A percentile compares a stretch with the other conserved stretches of the same genome.
These are phyloP conservation scores for Endotricha flammealis DNA, from an alignment of 2,888 invertebrate genomes.

Conservation along the genomic window DNA sequence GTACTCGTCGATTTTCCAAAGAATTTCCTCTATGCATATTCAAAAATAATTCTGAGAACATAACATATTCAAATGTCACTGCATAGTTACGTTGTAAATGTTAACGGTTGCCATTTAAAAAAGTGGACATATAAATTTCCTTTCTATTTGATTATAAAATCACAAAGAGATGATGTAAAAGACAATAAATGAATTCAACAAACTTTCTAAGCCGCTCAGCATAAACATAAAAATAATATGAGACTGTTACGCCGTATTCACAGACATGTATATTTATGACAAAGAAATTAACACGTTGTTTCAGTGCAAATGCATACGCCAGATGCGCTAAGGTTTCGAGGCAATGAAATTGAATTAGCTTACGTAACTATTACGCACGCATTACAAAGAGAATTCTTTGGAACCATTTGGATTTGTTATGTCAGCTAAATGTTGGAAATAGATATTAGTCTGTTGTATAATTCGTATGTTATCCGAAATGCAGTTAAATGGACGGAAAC, in stretches of 20 bases:
- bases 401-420: conserved; percentile 17
- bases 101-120: too few species aligned
- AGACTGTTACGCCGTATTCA: neutral
- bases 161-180: neutral
- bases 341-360: conserved; percentile 24
- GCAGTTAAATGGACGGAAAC: neutral
- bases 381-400: conserved; percentile 19
- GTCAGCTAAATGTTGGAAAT: conserved; percentile 8
- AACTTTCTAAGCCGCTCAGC: neutral
- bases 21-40: too few species aligned
- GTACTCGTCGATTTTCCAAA: too few species aligned
- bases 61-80: too few species aligned
- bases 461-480: too few species aligned
- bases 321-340: conserved; percentile 22
- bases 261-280: conserved; percentile 1
- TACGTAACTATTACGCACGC: conserved; percentile 33
- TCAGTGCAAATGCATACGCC: neutral
- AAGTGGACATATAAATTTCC: too few species aligned
- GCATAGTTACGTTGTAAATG: too few species aligned
- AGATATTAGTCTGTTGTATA: conserved; percentile 5
- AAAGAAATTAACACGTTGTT: conserved; percentile 1
- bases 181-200: neutral
- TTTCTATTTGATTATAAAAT: neutral
- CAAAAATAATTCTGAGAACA: too few species aligned
- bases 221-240: neutral